Evolutionary conservation across 2,888 invertebrate species (phyloP), one percentile per base, ranked within the genome.

Genomic region (Hemistola chrysoprasaria): DNA sequence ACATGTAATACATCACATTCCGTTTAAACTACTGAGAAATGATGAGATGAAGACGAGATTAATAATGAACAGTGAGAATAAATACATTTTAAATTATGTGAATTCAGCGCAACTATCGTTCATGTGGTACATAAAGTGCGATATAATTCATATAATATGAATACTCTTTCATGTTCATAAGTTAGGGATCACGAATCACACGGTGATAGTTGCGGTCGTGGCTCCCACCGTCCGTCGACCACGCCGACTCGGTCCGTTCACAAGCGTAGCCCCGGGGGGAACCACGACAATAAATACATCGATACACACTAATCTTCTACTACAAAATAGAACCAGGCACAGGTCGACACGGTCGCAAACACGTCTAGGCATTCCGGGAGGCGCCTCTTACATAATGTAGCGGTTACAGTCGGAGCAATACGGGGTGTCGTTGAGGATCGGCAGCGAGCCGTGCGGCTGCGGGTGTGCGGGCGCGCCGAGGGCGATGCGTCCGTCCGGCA

Each of bases 331-430:
- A 68, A 65, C 73, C 76, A 80, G 65, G 76, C 84, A 85, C 77
- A 86, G 77, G 76, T 81, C 84, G 87, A 85, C 87, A 87, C 87
- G 87, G 86, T 83, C 79, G 87, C 87, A 87, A 85, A 85, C 81
- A 82, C 81, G 80, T 76, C 76, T 78, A 78, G 81, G 76, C 86
- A 86, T 79, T 74, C 78, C 68, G 66, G 62, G 65, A 65, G 71
- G 64, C 74, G 82, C 84, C 90, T 93, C 94, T 95, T 93, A 97
- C 97, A 95, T 94, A 83, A 97, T 95, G 74, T 94, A 91, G 82
- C 94, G 92, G 87, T 95, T 95, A 91, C 97, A 97, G 72, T 94
- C 95, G 72, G 93, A 92, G 91, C 97, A 97, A 80, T 90, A 88
- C 45, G 92, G 92, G 59, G 91, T 87, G 71, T 91, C 86, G 86